Percentiles rank a stretch among this genome's conserved stretches.
phyloP scores from a whole-genome alignment of 2,888 invertebrate genomes.

The Polietes domitor region DNA sequence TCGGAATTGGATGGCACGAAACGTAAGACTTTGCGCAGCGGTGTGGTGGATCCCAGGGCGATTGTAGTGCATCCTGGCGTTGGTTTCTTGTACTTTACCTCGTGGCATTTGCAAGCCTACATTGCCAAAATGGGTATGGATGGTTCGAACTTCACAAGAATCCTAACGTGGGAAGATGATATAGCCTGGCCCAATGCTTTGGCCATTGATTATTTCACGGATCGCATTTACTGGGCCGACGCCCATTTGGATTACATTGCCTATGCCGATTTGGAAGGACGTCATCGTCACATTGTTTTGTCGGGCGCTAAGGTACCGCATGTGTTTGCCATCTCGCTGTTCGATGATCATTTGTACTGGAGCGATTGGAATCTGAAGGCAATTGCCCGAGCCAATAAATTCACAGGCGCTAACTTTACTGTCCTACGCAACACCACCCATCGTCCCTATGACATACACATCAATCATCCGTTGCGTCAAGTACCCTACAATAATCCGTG shows the following conservation, averaged over 20 bases:
- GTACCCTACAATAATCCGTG: slow-evolving; percentile 94
- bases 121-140: slow-evolving; percentile 99
- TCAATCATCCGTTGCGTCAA: slow-evolving; percentile 94
- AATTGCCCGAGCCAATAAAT: slow-evolving; percentile 95
- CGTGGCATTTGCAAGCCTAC: slow-evolving; percentile 97
- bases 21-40: slow-evolving; percentile 92
- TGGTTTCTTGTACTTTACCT: slow-evolving; percentile 96
- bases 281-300: slow-evolving; percentile 90
- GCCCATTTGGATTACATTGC: slow-evolving; percentile 99
- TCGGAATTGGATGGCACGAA: slow-evolving; percentile 95
- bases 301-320: slow-evolving; percentile 94
- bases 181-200: slow-evolving; percentile 99
- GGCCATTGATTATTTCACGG: slow-evolving; percentile 97
- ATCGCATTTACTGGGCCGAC: slow-evolving; percentile 98
- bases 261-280: slow-evolving; percentile 95
- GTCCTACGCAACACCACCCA: slow-evolving; percentile 95
- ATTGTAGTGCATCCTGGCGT: slow-evolving; percentile 96
- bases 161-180: slow-evolving; percentile 95
- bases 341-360: slow-evolving; percentile 97
- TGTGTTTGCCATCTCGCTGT: slow-evolving; percentile 95
- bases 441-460: slow-evolving; percentile 95
- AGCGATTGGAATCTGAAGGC: slow-evolving; percentile 99
- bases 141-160: slow-evolving; percentile 93
- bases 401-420: slow-evolving; percentile 88
- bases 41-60: slow-evolving; percentile 96